Evolutionary conservation across 2,113 vertebrate genomes (phyloP).

Genomic region (Catharus fuscescens): DNA sequence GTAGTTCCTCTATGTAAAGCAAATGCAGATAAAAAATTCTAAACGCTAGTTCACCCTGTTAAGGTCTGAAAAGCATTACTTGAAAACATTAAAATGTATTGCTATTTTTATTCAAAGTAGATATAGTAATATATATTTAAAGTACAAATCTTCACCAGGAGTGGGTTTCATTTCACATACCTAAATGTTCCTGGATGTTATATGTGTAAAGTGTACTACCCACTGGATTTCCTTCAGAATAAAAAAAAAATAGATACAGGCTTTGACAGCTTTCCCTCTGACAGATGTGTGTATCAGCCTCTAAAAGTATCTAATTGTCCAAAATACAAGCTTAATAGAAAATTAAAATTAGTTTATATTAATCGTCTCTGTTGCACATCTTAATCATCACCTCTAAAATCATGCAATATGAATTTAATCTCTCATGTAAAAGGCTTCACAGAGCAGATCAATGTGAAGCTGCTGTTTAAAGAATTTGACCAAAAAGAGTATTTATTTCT

Average conservation of each 20-base stretch:
- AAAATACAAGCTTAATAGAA: not conserved
- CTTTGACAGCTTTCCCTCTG: not conserved
- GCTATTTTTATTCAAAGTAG: not conserved
- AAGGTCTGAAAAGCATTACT: not conserved
- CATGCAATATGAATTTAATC: not conserved
- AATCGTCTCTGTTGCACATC: not conserved
- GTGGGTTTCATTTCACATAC: not conserved
- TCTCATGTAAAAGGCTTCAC: not conserved
- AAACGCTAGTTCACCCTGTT: not conserved
- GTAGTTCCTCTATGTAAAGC: not conserved
- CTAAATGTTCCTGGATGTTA: not conserved
- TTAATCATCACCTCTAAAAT: not conserved
- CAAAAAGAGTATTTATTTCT: not conserved
- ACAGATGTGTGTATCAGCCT: not conserved
- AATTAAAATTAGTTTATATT: not conserved
- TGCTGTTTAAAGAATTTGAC: not conserved
- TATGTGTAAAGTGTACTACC: not conserved
- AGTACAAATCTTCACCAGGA: not conserved
- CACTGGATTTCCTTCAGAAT: not conserved
- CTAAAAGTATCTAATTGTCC: not conserved
- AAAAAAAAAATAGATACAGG: not conserved
- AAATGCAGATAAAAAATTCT: not conserved
- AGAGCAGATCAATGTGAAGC: not conserved
- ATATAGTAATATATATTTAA: not conserved
- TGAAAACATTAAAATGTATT: not conserved